Percentiles rank a stretch among this genome's conserved stretches.
Evolutionary conservation across 2,797 vertebrate genomes (phyloP).

Genomic region (Spinus pinus): DNA sequence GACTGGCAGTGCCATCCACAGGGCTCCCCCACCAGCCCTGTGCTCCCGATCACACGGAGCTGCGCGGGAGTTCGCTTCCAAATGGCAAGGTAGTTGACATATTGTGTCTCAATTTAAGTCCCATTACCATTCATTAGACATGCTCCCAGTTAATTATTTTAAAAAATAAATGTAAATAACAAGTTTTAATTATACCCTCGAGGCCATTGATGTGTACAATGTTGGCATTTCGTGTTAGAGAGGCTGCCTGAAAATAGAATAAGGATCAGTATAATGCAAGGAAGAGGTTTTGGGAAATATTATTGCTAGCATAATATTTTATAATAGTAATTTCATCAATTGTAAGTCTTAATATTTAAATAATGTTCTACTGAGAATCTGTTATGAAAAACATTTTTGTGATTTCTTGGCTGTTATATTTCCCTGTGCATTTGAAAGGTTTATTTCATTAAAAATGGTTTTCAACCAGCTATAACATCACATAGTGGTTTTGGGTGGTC

Average conservation of each 20-base stretch:
- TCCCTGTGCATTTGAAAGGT: background rate
- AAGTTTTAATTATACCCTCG: conserved; percentile 60
- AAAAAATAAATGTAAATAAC: conserved; percentile 67
- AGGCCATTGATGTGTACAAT: conserved; percentile 22
- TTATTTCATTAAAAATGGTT: background rate
- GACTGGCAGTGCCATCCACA: background rate
- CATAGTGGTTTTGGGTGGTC: background rate
- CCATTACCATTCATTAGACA: conserved; percentile 61
- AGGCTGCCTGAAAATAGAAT: conserved; percentile 38
- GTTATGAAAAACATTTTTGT: background rate
- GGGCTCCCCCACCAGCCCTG: background rate
- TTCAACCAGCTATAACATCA: background rate
- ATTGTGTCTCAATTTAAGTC: conserved; percentile 47
- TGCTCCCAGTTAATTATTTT: conserved; percentile 61
- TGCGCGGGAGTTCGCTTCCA: conserved; percentile 13
- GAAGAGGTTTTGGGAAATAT: background rate
- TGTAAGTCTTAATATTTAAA: conserved; percentile 28
- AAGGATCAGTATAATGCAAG: conserved; percentile 13
- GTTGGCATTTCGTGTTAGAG: conserved; percentile 11
- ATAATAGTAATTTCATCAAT: conserved; percentile 7
- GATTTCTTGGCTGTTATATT: background rate
- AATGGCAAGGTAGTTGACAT: conserved; percentile 53
- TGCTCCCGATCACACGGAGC: background rate
- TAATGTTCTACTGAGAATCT: background rate
- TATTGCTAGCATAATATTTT: background rate